Conservation (phyloP, 2,888 invertebrate species). For the Leptopilina drosophilae region DNA sequence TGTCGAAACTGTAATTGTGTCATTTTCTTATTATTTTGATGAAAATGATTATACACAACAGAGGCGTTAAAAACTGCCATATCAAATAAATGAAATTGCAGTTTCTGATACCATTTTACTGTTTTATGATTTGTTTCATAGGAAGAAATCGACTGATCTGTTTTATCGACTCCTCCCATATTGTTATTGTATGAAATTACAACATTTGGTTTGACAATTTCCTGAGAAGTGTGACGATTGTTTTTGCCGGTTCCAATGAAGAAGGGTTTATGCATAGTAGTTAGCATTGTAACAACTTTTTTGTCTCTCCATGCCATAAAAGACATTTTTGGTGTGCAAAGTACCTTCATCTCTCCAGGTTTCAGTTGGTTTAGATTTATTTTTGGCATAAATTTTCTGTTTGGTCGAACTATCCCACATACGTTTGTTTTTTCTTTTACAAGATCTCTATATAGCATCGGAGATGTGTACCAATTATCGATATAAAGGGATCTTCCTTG, state of each 20-base stretch:
- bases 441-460: constrained; percentile 49
- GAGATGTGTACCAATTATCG: constrained; percentile 52
- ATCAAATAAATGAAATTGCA: background rate
- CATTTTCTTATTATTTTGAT: background rate
- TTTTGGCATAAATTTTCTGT: constrained; percentile 47
- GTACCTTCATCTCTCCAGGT: background rate
- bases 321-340: background rate
- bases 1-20: background rate
- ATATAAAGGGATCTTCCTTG: constrained; percentile 48
- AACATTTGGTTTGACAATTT: constrained; percentile 42
- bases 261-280: constrained; percentile 40
- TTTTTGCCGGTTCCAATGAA: constrained; percentile 43
- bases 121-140: background rate
- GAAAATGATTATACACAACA: background rate
- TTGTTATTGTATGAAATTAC: constrained; percentile 45
- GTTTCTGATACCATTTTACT: background rate
- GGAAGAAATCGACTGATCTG: background rate
- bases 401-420: constrained; percentile 46
- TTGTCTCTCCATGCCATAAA: constrained; percentile 42
- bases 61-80: background rate
- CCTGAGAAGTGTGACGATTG: constrained; percentile 28
- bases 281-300: constrained; percentile 40
- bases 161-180: background rate
- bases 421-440: constrained; percentile 50
- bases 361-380: constrained; percentile 7